Conservation (phyloP, 30 jellyfish, hydroid and myxozoan genomes). For the Catostylus mosaicus region DNA sequence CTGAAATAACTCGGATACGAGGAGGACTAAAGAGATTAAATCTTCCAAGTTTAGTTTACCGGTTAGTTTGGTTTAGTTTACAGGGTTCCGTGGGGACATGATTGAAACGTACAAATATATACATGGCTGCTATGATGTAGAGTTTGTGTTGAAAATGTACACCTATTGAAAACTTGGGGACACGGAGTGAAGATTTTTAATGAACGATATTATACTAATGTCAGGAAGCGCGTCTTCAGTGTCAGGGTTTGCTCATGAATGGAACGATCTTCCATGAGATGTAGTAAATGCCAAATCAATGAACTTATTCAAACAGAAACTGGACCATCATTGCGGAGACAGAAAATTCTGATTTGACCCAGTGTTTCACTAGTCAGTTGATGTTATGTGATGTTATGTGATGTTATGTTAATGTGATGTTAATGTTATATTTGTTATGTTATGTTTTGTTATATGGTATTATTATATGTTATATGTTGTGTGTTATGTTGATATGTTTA, state of each 20-base stretch:
- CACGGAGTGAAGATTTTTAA: constrained; percentile 13
- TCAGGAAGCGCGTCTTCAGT: constrained; percentile 41
- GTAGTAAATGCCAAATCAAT: constrained; percentile 38
- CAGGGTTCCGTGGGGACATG: constrained; percentile 39
- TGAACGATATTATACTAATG: constrained; percentile 30
- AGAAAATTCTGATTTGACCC: constrained; percentile 38
- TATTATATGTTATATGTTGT: too few species aligned
- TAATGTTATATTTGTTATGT: too few species aligned
- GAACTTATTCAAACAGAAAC: constrained; percentile 43
- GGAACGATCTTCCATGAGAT: constrained; percentile 41
- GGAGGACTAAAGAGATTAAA: constrained; percentile 45
- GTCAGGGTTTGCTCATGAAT: constrained; percentile 53
- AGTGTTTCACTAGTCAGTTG: too few species aligned
- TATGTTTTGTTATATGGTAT: too few species aligned
- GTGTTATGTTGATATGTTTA: too few species aligned
- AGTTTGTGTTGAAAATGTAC: constrained; percentile 18
- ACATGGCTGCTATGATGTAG: constrained; percentile 39
- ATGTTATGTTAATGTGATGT: too few species aligned
- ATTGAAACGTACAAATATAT: constrained; percentile 46
- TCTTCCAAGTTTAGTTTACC: constrained; percentile 42
- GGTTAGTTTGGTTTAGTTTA: too few species aligned
- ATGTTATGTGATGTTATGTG: too few species aligned
- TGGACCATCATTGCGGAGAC: constrained; percentile 58
- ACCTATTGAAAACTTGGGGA: constrained; percentile 21
- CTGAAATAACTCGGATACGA: constrained; percentile 25